A percentile compares a stretch with the other conserved stretches of the same genome.
Conservation (phyloP, 1,140 invertebrate species). For the Penaeus chinensis region DNA sequence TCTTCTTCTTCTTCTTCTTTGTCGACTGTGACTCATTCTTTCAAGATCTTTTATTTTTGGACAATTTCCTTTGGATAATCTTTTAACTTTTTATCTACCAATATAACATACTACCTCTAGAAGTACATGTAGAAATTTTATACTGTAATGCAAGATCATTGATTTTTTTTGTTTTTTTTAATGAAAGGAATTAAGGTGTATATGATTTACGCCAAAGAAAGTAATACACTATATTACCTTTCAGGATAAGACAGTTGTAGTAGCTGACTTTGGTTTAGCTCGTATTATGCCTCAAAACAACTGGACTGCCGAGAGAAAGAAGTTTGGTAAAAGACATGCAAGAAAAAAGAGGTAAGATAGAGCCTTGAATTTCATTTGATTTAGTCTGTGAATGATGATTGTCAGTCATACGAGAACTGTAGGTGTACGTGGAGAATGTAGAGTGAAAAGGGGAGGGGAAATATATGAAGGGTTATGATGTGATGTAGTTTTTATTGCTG, state of each 20-base stretch:
- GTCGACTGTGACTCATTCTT: not conserved
- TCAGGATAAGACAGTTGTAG: conserved; percentile 87
- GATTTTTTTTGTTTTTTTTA: no score
- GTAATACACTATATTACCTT: conserved; percentile 46
- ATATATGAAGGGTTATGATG: no score
- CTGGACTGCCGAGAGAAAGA: conserved; percentile 66
- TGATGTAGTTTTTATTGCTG: no score
- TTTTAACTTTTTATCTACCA: no score
- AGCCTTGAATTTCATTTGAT: not conserved
- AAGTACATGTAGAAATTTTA: no score
- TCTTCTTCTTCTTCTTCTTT: not conserved
- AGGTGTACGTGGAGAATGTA: no score
- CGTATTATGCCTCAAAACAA: conserved; percentile 81
- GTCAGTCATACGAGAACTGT: no score
- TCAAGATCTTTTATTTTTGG: not conserved
- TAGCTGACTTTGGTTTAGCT: conserved; percentile 94
- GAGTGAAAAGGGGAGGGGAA: no score
- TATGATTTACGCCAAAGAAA: not conserved
- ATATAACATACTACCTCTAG: no score
- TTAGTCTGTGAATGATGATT: not conserved
- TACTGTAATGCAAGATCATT: no score
- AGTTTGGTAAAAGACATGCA: conserved; percentile 72
- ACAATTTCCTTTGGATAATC: no score
- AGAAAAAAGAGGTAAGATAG: conserved; percentile 75
- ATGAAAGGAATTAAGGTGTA: no score